phyloP scores from a whole-genome alignment of 2,888 invertebrate species.

The Platycnemis pennipes region DNA sequence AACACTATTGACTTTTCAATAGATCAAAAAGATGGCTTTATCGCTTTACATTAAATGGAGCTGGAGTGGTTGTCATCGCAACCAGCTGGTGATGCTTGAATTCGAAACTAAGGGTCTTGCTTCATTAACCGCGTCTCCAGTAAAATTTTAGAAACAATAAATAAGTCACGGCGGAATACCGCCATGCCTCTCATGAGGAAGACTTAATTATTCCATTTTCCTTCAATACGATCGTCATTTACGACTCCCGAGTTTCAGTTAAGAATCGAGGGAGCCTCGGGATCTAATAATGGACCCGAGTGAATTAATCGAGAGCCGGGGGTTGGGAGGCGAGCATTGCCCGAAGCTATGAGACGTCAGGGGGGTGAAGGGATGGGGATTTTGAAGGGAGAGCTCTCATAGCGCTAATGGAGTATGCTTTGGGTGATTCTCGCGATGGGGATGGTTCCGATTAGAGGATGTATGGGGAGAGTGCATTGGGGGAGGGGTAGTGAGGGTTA shows the following conservation, averaged over 20 bases:
- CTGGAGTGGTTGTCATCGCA: background rate
- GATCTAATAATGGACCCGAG: background rate
- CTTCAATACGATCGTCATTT: background rate
- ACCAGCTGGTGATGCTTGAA: background rate
- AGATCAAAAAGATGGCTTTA: too few species aligned
- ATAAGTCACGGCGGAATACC: background rate
- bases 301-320: constrained; percentile 1
- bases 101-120: background rate
- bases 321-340: background rate
- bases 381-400: background rate
- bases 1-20: too few species aligned
- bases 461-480: background rate
- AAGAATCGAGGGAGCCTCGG: background rate
- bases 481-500: background rate
- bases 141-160: background rate
- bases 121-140: background rate
- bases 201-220: constrained; percentile 8
- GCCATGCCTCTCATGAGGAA: background rate
- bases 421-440: background rate
- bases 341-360: background rate
- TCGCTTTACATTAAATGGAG: too few species aligned
- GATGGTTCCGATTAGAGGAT: background rate
- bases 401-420: constrained; percentile 5
- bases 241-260: constrained; percentile 4
- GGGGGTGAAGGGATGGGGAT: background rate